Percentiles rank a stretch among this genome's conserved stretches.
Conservation (phyloP, 2,113 vertebrate genomes). For the Onychorhynchus coronatus region DNA sequence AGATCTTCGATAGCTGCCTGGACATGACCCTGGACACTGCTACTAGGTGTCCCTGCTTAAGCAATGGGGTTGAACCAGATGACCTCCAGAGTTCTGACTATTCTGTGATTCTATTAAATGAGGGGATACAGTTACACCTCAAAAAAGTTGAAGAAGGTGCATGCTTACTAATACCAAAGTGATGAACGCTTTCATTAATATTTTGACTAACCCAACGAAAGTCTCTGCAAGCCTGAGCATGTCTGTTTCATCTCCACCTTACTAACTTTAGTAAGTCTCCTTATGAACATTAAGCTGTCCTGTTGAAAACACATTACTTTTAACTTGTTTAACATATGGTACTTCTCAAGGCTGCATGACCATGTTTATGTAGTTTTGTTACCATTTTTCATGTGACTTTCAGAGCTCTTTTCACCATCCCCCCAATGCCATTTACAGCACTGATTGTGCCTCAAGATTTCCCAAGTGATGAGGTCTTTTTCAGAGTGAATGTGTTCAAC, state of each 20-base stretch:
- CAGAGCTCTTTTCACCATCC: neutral
- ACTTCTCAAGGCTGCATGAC: slow-evolving; percentile 38
- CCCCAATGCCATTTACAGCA: neutral
- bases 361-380: neutral
- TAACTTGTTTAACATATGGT: slow-evolving; percentile 41
- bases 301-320: slow-evolving; percentile 21
- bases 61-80: neutral
- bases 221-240: neutral
- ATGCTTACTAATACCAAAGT: neutral
- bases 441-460: neutral
- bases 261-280: slow-evolving; percentile 22
- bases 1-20: neutral
- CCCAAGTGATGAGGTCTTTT: neutral
- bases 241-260: slow-evolving; percentile 8
- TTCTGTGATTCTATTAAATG: neutral
- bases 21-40: neutral
- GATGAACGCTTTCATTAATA: slow-evolving; percentile 20
- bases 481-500: neutral
- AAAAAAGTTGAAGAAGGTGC: neutral
- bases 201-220: slow-evolving; percentile 33
- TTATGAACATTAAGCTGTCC: slow-evolving; percentile 46
- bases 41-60: neutral
- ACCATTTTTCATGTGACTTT: slow-evolving; percentile 40
- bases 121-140: neutral
- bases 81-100: neutral